Conservation (phyloP, 2,888 invertebrate species). For the Therioaphis trifolii region DNA sequence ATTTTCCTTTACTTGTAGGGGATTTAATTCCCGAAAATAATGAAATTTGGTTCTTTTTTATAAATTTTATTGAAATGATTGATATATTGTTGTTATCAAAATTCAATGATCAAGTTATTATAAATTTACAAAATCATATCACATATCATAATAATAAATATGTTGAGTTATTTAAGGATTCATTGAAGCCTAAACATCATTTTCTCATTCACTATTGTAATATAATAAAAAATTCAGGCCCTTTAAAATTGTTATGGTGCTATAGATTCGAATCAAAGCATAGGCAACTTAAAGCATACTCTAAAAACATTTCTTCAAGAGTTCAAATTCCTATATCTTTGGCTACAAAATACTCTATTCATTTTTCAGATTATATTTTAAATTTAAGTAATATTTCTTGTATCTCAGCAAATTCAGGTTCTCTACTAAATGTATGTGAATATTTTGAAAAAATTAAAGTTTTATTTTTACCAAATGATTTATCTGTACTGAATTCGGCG, state of each 20-base stretch:
- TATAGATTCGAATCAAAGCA: constrained; percentile 29
- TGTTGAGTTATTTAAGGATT: background rate
- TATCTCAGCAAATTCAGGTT: background rate
- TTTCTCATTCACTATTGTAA: constrained; percentile 24
- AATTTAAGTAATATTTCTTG: background rate
- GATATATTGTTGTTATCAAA: constrained; percentile 3
- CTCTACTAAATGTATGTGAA: background rate
- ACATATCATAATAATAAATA: constrained; percentile 29
- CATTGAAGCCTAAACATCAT: constrained; percentile 22
- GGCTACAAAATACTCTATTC: too few species aligned
- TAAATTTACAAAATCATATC: background rate
- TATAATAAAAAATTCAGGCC: constrained; percentile 15
- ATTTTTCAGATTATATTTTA: too few species aligned
- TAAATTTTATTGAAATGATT: constrained; percentile 31
- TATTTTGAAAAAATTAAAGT: background rate
- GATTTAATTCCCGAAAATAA: background rate
- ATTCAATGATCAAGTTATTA: background rate
- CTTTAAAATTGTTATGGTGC: too few species aligned
- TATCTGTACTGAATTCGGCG: background rate
- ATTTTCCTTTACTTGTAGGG: too few species aligned
- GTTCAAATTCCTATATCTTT: background rate
- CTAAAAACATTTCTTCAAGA: background rate
- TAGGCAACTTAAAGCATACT: constrained; percentile 3
- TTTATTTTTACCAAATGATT: background rate
- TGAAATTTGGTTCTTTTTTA: constrained; percentile 5